Base-by-base conservation (phyloP, 92 coral and sea anemone genomes). In the Diadumene lineata region DNA sequence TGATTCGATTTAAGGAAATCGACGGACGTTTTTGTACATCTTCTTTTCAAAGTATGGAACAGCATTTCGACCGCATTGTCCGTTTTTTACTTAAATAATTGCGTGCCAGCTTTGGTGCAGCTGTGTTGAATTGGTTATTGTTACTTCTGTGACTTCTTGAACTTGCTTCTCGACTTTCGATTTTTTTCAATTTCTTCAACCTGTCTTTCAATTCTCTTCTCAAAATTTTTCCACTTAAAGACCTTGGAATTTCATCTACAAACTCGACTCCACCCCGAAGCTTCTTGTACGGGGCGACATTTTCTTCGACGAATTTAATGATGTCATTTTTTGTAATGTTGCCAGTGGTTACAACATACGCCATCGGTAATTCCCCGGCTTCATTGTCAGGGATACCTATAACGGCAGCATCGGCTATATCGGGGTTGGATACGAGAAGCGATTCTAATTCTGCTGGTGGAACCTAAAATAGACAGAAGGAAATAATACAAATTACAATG, bases 361-460 rank as follows among this genome's bases (percentile, higher is more conserved):
- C 98, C 72, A 73, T 83, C n/a, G 98, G 98, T 34, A 93, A 72
- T 60, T 90, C 97, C 46, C 98, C 97, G 56, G 82, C 87, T 50
- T 81, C 93, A 16, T 50, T 70, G 75, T 90, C 87, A 46, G 98
- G 96, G 51, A 93, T 62, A 31, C 98, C 98, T 25, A 93, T 81
- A n/a, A 93, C 98, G 7, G 92, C 98, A 11, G 98, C 98, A 69
- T 93, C 98, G 44, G 68, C 81, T 15, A 93, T 91, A 26, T 81
- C 80, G 11, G 97, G 97, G 38, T 93, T 93, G 22, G 94, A 86
- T 38, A 88, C 85, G 0, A 93, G 78, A 15, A 88, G 71, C 21
- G 92, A 89, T 78, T 93, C 98, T 2, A 93, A 90, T 56, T 93
- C 98, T 33, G 93, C 98, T 7, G 97, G 97, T 24, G 97, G 94